Evolutionary conservation across 2,797 vertebrate species (phyloP).

Genomic region (Gymnodraco acuticeps): DNA sequence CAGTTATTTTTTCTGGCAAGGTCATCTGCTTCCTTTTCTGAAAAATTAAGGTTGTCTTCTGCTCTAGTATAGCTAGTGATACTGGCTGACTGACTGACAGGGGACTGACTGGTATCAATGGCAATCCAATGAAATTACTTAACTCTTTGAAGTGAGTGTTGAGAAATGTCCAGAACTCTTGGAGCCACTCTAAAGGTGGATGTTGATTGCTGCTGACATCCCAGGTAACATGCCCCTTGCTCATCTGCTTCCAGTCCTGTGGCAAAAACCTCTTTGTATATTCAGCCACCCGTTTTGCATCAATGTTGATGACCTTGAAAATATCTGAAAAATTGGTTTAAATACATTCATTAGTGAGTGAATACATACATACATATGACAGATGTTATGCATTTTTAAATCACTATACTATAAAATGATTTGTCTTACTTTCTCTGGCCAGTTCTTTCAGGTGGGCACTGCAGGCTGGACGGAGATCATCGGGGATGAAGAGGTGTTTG

Average conservation of each 20-base stretch:
- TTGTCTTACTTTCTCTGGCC: slow-evolving; percentile 75
- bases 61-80: slow-evolving; percentile 78
- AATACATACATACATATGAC: slow-evolving; percentile 21
- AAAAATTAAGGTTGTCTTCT: slow-evolving; percentile 83
- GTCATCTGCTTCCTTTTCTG: slow-evolving; percentile 68
- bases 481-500: slow-evolving; percentile 81
- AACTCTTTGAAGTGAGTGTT: slow-evolving; percentile 76
- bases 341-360: neutral
- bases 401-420: slow-evolving; percentile 1
- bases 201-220: slow-evolving; percentile 62
- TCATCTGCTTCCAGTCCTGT: slow-evolving; percentile 75
- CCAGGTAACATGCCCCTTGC: slow-evolving; percentile 75
- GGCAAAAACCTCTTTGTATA: slow-evolving; percentile 80
- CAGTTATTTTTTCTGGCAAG: slow-evolving; percentile 77
- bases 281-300: slow-evolving; percentile 67
- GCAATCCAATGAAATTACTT: slow-evolving; percentile 79
- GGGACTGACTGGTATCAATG: slow-evolving; percentile 84
- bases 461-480: slow-evolving; percentile 74
- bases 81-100: slow-evolving; percentile 55
- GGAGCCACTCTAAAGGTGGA: slow-evolving; percentile 86
- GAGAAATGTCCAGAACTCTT: slow-evolving; percentile 88
- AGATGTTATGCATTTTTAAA: neutral
- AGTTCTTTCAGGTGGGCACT: slow-evolving; percentile 76
- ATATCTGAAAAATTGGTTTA: slow-evolving; percentile 69
- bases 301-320: slow-evolving; percentile 80